phyloP scores from a whole-genome alignment of 2,888 invertebrate species.

The Ametastegia equiseti region DNA sequence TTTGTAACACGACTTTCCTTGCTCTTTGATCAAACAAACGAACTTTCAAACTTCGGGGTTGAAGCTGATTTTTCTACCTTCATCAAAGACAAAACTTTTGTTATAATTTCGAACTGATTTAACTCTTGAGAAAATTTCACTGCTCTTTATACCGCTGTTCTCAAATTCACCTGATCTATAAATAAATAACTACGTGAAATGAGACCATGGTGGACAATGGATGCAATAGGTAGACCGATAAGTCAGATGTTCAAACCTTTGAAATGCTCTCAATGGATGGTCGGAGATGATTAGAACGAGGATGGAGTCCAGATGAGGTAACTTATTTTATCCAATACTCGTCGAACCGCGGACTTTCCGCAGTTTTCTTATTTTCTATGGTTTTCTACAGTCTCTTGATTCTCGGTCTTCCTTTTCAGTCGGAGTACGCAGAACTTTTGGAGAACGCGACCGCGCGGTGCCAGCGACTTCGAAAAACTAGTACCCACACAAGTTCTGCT shows the following conservation, averaged over 20 bases:
- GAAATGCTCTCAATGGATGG: background rate
- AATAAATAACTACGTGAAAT: background rate
- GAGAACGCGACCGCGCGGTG: background rate
- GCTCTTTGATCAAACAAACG: conserved; percentile 3
- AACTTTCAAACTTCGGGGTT: too few species aligned
- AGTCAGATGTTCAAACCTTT: background rate
- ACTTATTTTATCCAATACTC: background rate
- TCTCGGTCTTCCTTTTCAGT: background rate
- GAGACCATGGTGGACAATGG: background rate
- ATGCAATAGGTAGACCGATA: background rate
- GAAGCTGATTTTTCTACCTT: too few species aligned
- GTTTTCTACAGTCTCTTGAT: background rate
- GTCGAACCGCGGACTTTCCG: background rate
- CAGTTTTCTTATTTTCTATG: background rate
- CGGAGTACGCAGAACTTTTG: background rate
- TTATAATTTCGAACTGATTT: background rate
- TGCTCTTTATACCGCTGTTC: background rate
- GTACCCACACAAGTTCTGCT: too few species aligned
- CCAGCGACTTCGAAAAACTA: background rate
- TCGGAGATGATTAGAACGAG: background rate
- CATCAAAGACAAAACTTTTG: background rate
- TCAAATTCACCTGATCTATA: background rate
- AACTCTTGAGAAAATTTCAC: background rate
- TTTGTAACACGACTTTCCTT: background rate
- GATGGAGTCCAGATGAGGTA: background rate